Base-by-base conservation (phyloP, 2,797 vertebrate genomes). In the Linurgus olivaceus region DNA sequence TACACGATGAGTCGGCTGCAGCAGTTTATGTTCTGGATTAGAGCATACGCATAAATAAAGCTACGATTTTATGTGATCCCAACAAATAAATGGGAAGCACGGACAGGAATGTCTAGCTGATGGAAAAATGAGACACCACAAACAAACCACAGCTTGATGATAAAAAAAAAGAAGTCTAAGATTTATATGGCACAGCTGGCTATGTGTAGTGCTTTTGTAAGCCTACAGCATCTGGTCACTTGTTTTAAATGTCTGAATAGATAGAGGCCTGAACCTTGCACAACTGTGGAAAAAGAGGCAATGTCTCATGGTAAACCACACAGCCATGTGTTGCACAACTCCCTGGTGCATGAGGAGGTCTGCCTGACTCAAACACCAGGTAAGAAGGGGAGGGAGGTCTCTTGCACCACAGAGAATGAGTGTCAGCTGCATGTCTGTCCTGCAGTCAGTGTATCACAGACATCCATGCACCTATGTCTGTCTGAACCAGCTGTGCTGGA, bases 181-280 rank as follows among this genome's bases (percentile, higher is more conserved):
- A 96, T 98, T 97, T 98, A 97, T 97, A 97, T 88, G 97, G 95
- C 93, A 95, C 97, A 98, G 96, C 97, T 98, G 97, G 96, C 94
- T 92, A 72, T 44, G 87, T 75, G 90, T 63, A 97, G 76, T 78
- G 90, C 77, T 97, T 97, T 97, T 95, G 95, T 96, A 73, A 79
- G 94, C 45, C 84, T 88, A 54, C 55, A 87, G 94, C 97, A 98
- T 96, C 97, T 97, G 97, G 97, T 76, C 86, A 88, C 94, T 97
- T 83, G 95, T 86, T 96, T 96, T 96, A 97, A 94, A 96, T 96
- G 86, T 94, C 91, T 95, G 93, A 94, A 92, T 17, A 95, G 90
- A 96, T 87, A 94, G 91, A 95, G 92, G 87, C 65, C 80, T 52
- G 74, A 94, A 88, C 88, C 77, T 87, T 94, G 93, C 93, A 89